Evolutionary conservation across 2,113 vertebrate genomes (phyloP), one percentile per base, ranked within the genome.

Genomic region (Sterna hirundo): DNA sequence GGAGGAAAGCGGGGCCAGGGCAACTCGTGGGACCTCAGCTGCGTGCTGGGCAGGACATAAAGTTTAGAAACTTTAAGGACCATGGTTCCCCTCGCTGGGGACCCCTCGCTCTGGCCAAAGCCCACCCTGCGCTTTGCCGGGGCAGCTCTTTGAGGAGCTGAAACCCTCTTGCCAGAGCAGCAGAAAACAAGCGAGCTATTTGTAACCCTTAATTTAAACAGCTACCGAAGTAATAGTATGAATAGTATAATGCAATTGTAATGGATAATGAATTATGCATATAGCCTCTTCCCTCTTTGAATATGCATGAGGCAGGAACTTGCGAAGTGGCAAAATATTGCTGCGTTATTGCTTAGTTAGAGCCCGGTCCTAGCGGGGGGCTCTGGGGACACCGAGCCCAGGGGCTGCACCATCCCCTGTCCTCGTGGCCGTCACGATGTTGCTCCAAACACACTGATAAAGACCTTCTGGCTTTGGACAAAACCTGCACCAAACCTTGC

Each of bases 171-270:
- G 51, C 88, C 64, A 11, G 86, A 90, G 68, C 93, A 34, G 47
- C 32, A 19, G 32, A 58, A 93, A 85, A 90, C 89, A 95, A 95
- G 95, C 4, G 65, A 93, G 87, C 92, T 49, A 88, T 97, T 96
- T 92, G 93, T 95, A 96, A 94, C 93, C 92, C 93, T 96, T 95
- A 90, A 96, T 96, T 96, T 96, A 97, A 97, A 96, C 95, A 97
- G 83, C 88, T 96, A 91, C 81, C 5, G 30, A 92, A 84, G 93
- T 91, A 95, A 94, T 84, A 94, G 92, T 68, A 96, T 89, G 87
- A 94, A 95, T 94, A 88, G 96, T 94, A 80, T 90, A 95, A 96
- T 93, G 94, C 95, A 93, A 82, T 95, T 88, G 96, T 88, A 92
- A 96, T 94, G 96, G 93, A 18, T 54, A 19, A 93, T 96, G 93